phyloP scores from a whole-genome alignment of 1,140 invertebrate species.

The Zaprionus ornatus region DNA sequence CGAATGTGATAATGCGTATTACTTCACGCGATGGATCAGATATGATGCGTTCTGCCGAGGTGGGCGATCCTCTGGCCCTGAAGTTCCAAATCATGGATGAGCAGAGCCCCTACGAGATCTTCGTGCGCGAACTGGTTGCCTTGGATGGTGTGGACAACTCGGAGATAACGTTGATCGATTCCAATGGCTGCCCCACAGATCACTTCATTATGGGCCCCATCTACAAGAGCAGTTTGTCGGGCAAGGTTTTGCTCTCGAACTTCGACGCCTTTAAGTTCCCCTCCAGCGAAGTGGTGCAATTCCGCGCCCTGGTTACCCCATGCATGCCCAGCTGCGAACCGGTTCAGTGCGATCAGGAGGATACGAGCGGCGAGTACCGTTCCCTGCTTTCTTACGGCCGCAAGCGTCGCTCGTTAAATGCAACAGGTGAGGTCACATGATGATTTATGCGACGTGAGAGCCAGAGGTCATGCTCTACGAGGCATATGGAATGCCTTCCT shows the following conservation, averaged over 20 bases:
- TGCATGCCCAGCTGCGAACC: conserved; percentile 96
- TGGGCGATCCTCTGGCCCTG: conserved; percentile 95
- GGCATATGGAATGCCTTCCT: neutral
- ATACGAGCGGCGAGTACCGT: conserved; percentile 90
- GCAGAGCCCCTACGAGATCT: conserved; percentile 97
- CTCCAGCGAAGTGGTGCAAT: conserved; percentile 97
- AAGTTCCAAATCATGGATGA: conserved; percentile 96
- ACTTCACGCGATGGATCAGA: conserved; percentile 90
- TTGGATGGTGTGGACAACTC: conserved; percentile 96
- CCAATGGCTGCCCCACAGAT: conserved; percentile 95
- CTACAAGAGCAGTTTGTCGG: conserved; percentile 91
- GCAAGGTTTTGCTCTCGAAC: conserved; percentile 93
- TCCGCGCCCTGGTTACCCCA: conserved; percentile 95
- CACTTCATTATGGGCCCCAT: conserved; percentile 96
- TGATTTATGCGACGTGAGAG: neutral
- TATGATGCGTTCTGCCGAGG: conserved; percentile 91
- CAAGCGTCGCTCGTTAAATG: conserved; percentile 38
- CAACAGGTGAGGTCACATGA: conserved; percentile 42
- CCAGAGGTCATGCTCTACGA: neutral
- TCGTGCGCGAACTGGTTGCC: conserved; percentile 95
- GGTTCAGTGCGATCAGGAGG: conserved; percentile 92
- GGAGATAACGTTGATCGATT: conserved; percentile 96
- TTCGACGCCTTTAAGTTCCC: conserved; percentile 99
- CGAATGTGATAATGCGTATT: conserved; percentile 97
- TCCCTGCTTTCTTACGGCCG: conserved; percentile 89